Evolutionary conservation across 2,888 invertebrate species (phyloP), one percentile per base, ranked within the genome.

Genomic region (Hofmannophila pseudospretella): DNA sequence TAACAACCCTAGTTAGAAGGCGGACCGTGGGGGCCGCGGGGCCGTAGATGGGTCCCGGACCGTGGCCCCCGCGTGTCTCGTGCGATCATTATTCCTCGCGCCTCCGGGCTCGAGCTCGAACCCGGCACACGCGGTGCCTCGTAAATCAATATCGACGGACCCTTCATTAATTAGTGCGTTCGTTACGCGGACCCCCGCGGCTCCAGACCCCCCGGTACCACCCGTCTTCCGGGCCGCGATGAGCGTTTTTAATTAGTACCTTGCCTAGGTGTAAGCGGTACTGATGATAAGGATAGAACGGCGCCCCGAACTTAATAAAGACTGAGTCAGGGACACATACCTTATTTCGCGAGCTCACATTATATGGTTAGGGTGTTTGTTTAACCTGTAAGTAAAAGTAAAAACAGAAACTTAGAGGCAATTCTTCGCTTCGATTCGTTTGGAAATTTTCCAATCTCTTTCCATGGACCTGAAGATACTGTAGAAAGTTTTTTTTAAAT

Each of bases 161-260:
- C 82, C 80, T 81, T 81, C n/a, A 84, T 84, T 85, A 85, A 85
- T 85, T 85, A 84, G 82, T 80, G 81, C 81, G 82, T 82, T 80
- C 77, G 70, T 67, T 67, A 67, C 72, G 67, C 62, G 66, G 65
- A 67, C 69, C 63, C 65, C 63, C 65, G 63, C 63, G 54, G 54
- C 49, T 46, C 49, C 39, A 33, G 46, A 29, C 41, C 39, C 43
- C 43, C 31, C 39, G 30, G 40, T 16, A n/a, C 32, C 34, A 34
- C 23, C n/a, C n/a, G n/a, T 23, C n/a, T 41, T 29, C 39, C 41
- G 48, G 54, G 45, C 50, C 55, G 57, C 68, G 67, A 66, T 65
- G 70, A 77, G 68, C 77, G 77, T 80, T 84, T 84, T 84, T 84
- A 84, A 85, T 85, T 84, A 85, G 80, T 71, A 69, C 56, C 60